These are phyloP conservation scores for Hydrozoanthus tunicans DNA, from an alignment of 64 coral and sea anemone species.

Conservation along the genomic window DNA sequence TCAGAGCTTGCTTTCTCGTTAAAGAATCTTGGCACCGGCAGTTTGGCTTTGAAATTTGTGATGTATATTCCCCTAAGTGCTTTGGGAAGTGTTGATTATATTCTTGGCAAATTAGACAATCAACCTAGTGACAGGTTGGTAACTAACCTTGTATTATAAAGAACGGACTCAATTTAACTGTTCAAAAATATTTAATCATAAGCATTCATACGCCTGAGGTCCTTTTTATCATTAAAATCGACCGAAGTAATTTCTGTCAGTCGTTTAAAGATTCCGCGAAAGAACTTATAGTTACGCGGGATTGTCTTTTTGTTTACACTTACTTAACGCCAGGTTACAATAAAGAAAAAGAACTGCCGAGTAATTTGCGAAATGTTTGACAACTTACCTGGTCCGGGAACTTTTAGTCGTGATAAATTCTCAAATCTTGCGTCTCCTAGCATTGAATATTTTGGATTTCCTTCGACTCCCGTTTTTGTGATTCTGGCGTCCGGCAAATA, in stretches of 20 bases:
- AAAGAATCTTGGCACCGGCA: background rate
- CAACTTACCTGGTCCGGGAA: constrained; percentile 72
- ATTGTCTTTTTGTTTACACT: constrained; percentile 45
- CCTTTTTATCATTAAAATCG: too few relatives aligned
- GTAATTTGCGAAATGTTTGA: background rate
- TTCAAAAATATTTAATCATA: background rate
- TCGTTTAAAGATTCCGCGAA: background rate
- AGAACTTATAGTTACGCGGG: background rate
- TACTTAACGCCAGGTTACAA: background rate
- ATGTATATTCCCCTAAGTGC: background rate
- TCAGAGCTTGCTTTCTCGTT: background rate
- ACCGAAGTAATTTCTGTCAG: background rate
- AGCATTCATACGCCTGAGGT: background rate
- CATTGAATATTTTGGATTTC: constrained; percentile 71
- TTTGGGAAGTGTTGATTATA: background rate
- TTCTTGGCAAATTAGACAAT: background rate
- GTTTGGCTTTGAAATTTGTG: too few relatives aligned
- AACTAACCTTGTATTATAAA: background rate
- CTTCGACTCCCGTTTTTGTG: constrained; percentile 55
- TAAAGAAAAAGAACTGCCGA: background rate
- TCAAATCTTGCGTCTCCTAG: constrained; percentile 49
- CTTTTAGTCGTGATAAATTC: constrained; percentile 41
- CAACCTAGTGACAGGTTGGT: background rate
- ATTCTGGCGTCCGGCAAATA: constrained; percentile 50
- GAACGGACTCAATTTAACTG: background rate